phyloP scores from a whole-genome alignment of 2,113 vertebrate genomes.

The Xenopus borealis region DNA sequence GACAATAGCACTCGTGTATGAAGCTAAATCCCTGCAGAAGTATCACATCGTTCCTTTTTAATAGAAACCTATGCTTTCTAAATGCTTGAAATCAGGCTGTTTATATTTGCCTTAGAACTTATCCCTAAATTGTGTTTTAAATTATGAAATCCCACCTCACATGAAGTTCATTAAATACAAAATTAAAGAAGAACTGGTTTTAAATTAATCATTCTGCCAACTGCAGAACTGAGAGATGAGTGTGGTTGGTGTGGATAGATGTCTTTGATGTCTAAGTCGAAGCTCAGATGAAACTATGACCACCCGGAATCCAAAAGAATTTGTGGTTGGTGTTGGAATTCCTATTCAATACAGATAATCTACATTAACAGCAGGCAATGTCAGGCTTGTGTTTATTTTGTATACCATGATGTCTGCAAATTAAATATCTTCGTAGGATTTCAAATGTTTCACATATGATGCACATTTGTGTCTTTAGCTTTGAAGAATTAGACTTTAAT shows the following conservation, averaged over 20 bases:
- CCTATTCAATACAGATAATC: background rate
- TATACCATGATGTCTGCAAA: conserved; percentile 9
- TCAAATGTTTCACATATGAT: background rate
- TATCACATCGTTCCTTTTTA: too few relatives aligned
- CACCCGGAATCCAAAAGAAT: conserved; percentile 29
- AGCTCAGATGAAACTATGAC: conserved; percentile 25
- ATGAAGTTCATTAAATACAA: background rate
- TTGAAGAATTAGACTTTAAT: background rate
- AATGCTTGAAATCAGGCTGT: background rate
- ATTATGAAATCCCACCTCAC: too few relatives aligned
- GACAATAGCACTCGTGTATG: too few relatives aligned
- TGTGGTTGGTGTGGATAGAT: conserved; percentile 23
- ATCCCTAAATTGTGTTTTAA: background rate
- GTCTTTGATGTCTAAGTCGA: conserved; percentile 31
- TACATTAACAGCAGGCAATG: conserved; percentile 12
- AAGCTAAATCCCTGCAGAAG: too few relatives aligned
- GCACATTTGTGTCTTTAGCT: background rate
- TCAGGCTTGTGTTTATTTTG: conserved; percentile 24
- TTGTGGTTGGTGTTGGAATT: conserved; percentile 30
- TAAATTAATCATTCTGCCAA: conserved; percentile 19
- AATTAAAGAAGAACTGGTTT: conserved; percentile 18
- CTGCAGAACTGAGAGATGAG: conserved; percentile 1
- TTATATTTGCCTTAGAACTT: background rate
- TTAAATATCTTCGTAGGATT: background rate
- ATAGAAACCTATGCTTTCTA: too few relatives aligned